Percentiles rank a stretch among this genome's conserved stretches.
These are phyloP conservation scores for Machaerirhynchus nigripectus DNA, from an alignment of 2,113 vertebrate genomes.

Conservation along the genomic window DNA sequence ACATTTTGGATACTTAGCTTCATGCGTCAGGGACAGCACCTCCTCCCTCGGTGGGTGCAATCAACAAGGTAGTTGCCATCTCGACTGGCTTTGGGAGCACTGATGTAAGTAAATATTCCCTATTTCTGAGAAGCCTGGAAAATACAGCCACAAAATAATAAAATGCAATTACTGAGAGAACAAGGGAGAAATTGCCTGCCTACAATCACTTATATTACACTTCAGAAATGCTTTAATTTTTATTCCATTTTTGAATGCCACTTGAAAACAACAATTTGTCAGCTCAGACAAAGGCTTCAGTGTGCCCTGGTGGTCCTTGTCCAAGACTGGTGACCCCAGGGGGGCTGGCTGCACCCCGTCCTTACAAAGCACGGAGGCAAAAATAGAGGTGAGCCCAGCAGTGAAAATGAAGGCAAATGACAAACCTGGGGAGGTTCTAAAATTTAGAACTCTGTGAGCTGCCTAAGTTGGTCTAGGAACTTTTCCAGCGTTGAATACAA, in stretches of 20 bases:
- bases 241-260: not conserved
- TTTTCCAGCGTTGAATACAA: not conserved
- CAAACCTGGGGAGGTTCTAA: not conserved
- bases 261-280: not conserved
- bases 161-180: not conserved
- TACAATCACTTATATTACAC: not conserved
- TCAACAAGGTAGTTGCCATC: not conserved
- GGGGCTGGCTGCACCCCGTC: not conserved
- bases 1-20: not conserved
- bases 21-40: fast-evolving
- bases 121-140: not conserved
- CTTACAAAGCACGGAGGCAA: not conserved
- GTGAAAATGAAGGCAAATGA: not conserved
- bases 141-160: not conserved
- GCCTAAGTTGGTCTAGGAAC: not conserved
- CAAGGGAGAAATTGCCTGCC: not conserved
- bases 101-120: not conserved
- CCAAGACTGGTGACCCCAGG: not conserved
- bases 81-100: not conserved
- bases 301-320: fast-evolving
- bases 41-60: not conserved
- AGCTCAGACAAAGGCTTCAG: not conserved
- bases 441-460: not conserved
- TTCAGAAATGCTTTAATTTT: not conserved
- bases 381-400: fast-evolving